Percentiles rank a stretch among this genome's conserved stretches.
Conservation (phyloP, 2,797 vertebrate genomes). For the Graptemys geographica region DNA sequence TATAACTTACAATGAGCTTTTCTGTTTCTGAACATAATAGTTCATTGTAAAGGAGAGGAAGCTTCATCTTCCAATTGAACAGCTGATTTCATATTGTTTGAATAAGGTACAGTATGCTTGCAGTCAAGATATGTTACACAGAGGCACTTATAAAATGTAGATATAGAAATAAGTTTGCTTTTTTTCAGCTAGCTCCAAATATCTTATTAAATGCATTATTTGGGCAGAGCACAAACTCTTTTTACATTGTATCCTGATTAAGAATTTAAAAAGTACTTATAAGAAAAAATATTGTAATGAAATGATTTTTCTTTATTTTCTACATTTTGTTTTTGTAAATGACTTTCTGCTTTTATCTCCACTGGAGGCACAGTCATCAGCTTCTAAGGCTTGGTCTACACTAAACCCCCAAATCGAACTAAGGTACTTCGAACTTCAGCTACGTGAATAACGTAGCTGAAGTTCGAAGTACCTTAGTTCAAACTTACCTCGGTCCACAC, state of each 20-base stretch:
- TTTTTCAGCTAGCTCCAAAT: background rate
- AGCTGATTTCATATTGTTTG: conserved; percentile 39
- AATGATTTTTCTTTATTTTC: conserved; percentile 37
- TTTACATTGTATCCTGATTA: conserved; percentile 28
- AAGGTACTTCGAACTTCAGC: too few species aligned
- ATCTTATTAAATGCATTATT: conserved; percentile 28
- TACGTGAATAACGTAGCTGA: too few species aligned
- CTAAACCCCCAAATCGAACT: too few species aligned
- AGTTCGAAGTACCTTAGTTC: too few species aligned
- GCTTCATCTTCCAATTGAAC: conserved; percentile 19
- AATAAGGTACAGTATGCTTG: conserved; percentile 8
- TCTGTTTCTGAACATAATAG: conserved; percentile 6
- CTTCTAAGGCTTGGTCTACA: too few species aligned
- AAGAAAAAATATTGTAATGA: conserved; percentile 42
- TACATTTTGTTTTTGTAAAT: background rate
- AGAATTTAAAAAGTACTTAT: conserved; percentile 45
- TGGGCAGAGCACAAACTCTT: conserved; percentile 26
- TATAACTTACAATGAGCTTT: conserved; percentile 30
- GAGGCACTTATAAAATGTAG: conserved; percentile 8
- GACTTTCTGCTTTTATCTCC: background rate
- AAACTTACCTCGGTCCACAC: too few species aligned
- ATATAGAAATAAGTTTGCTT: conserved; percentile 3
- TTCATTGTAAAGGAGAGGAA: conserved; percentile 46
- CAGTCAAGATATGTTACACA: background rate
- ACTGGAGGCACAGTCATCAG: background rate